Conservation (phyloP, 2,797 vertebrate genomes). For the Pelodytes ibericus region DNA sequence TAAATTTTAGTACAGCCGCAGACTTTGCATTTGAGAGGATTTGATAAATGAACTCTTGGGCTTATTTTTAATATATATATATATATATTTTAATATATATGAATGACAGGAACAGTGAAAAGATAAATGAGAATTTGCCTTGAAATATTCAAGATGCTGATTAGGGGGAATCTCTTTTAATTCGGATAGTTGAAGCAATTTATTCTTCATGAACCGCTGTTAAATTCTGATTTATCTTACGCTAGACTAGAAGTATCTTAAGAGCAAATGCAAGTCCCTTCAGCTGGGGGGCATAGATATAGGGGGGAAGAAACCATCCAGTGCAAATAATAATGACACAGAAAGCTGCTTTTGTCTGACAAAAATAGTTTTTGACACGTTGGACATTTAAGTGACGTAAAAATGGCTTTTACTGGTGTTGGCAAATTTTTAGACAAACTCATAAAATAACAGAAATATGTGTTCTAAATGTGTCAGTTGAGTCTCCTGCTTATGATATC, state of each 20-base stretch:
- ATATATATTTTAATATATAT: not conserved
- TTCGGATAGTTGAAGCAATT: conserved; percentile 32
- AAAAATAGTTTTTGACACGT: no score
- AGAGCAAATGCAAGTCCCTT: not conserved
- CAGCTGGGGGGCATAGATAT: no score
- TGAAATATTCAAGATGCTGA: conserved; percentile 34
- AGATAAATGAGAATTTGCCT: conserved; percentile 10
- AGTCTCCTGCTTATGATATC: no score
- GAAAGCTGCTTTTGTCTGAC: no score
- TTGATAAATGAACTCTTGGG: conserved; percentile 4
- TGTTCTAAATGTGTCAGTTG: no score
- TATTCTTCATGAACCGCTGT: conserved; percentile 14
- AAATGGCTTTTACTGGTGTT: no score
- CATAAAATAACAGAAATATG: no score
- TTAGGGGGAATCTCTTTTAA: not conserved
- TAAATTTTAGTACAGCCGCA: not conserved
- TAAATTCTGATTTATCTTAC: conserved; percentile 38
- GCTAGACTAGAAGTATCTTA: conserved; percentile 18
- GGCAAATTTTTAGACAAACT: no score
- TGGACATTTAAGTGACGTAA: no score
- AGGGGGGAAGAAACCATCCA: no score
- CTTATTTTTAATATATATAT: conserved; percentile 30
- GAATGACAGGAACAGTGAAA: conserved; percentile 25
- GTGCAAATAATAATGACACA: no score
- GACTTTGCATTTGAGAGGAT: not conserved